Evolutionary conservation across 2,888 invertebrate species (phyloP), one percentile per base, ranked within the genome.

Genomic region (Eupithecia centaureata): DNA sequence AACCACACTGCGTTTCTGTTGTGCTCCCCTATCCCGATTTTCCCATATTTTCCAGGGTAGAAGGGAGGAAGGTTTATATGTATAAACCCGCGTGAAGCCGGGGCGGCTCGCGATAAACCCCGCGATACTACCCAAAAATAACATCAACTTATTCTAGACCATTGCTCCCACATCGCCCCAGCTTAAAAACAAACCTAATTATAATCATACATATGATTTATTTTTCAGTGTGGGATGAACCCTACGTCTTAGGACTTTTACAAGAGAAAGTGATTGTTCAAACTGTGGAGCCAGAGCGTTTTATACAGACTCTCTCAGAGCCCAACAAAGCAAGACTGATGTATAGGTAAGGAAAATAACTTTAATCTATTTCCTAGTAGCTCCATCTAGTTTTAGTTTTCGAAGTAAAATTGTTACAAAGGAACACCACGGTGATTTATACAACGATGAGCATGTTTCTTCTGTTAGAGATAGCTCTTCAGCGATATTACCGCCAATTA

Each of bases 221-320:
- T 54, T 65, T 35, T 65, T 51, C 51, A 66, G 66, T 66, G 32
- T 98, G 98, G 96, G 98, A 99, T 88, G 96, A 97, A 79, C 99
- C 99, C 0, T 99, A 97, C 87, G 94, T 98, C 25, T 91, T 99
- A 66, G 98, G 98, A 5, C 94, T 99, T 59, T 92, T 98, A 60
- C 95, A 96, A 61, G 97, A 97, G 79, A 95, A 95, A 74, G 94
- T 99, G 35, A 97, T 99, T 88, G 95, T 99, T 5, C 96, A 98
- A 73, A 97, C 98, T 4, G 94, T 98, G 64, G 97, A 97, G 75
- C 97, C 97, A 0, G 94, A 95, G 61, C 90, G 96, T 47, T 95
- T 96, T 72, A 96, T 99, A 76, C 99, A 99, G 87, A 96, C 95
- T 1, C 94, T 99, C 74, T 94, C 96, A 1, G 95, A 98, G 73